Percentiles rank a stretch among this genome's conserved stretches.
These are phyloP conservation scores for Potamilus streckersoni DNA, from an alignment of 1,140 invertebrate genomes.

Conservation along the genomic window DNA sequence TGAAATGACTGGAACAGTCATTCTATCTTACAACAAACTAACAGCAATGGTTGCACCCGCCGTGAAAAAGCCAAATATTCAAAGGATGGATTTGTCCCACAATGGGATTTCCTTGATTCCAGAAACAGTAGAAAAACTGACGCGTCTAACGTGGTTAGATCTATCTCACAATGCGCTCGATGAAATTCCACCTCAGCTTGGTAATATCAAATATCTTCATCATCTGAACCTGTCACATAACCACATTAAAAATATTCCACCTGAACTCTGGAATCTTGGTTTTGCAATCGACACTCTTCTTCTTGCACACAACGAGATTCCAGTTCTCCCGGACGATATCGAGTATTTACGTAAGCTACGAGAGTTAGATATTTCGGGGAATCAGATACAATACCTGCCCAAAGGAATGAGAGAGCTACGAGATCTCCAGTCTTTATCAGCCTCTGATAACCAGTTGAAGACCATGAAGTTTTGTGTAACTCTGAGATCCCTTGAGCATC, in stretches of 20 bases:
- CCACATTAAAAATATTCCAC: constrained; percentile 56
- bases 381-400: constrained; percentile 58
- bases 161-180: constrained; percentile 60
- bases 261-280: constrained; percentile 59
- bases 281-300: constrained; percentile 52
- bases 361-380: constrained; percentile 54
- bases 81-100: constrained; percentile 58
- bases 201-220: constrained; percentile 50
- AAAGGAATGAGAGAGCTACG: constrained; percentile 44
- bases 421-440: constrained; percentile 40
- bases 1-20: constrained; percentile 52
- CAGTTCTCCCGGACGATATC: constrained; percentile 54
- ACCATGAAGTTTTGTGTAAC: constrained; percentile 59
- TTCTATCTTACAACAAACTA: constrained; percentile 55
- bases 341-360: constrained; percentile 49
- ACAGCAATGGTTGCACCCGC: constrained; percentile 52
- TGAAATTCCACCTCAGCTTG: constrained; percentile 56
- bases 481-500: constrained; percentile 45
- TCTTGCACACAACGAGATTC: constrained; percentile 55
- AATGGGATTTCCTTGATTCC: constrained; percentile 58
- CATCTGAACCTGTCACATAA: constrained; percentile 57
- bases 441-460: constrained; percentile 51
- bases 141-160: constrained; percentile 55
- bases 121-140: constrained; percentile 57
- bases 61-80: constrained; percentile 62